Evolutionary conservation across 2,888 invertebrate genomes (phyloP), one percentile per base, ranked within the genome.

Genomic region (Lobophora halterata): DNA sequence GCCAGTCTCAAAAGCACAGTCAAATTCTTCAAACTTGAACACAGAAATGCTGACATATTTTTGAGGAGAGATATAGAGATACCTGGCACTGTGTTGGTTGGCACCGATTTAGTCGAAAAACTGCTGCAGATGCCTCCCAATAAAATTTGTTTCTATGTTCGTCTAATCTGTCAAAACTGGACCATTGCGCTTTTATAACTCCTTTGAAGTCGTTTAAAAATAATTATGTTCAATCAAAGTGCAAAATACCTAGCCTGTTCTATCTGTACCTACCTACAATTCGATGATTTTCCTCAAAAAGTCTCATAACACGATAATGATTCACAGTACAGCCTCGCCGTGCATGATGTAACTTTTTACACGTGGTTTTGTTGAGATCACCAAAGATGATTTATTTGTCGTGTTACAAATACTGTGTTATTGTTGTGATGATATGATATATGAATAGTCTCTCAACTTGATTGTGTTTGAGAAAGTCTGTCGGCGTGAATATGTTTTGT

Each of bases 261-360:
- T 16, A 10, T 33, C 28, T 25, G 16, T 21, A 35, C 26, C 39
- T 27, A 33, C 40, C 13, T 36, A 19, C n/a, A n/a, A n/a, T 21
- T 10, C 35, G 45, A 61, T 63, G 56, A 63, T 62, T 62, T 61
- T 62, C 49, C 44, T 57, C 46, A 49, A 58, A 65, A 66, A 55
- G 53, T 53, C 51, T 67, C 62, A 56, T 66, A 61, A 71, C 75
- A 75, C 71, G 71, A 76, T 74, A 66, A 65, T 55, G 52, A 58
- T 51, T 52, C 57, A 65, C 65, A 67, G 66, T 65, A 45, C 55
- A 50, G 48, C 55, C 55, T 65, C 57, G 55, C n/a, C n/a, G n/a
- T n/a, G n/a, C n/a, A n/a, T 78, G 72, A 73, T 55, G 74, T 65
- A 77, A 77, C 55, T 58, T 64, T 65, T 71, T 59, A 59, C 56